Percentiles rank a stretch among this genome's conserved stretches.
Evolutionary conservation across 2,113 vertebrate genomes (phyloP).

Genomic region (Tachysurus fulvidraco): DNA sequence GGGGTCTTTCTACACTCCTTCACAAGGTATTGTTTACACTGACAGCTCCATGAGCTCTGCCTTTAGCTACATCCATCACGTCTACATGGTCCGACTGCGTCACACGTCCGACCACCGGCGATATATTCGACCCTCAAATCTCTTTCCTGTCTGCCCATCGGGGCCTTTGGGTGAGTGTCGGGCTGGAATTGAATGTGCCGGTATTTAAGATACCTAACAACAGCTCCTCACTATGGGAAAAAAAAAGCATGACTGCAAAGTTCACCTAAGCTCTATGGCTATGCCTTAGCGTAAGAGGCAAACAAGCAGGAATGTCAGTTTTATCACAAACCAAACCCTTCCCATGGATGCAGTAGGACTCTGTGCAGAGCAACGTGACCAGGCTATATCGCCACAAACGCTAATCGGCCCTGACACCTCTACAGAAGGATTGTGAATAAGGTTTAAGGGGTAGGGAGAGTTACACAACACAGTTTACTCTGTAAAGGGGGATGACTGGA

Average conservation of each 20-base stretch:
- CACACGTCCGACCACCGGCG: conserved; percentile 69
- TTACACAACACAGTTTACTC: conserved; percentile 31
- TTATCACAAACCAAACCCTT: conserved; percentile 14
- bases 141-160: conserved; percentile 68
- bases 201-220: background rate
- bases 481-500: conserved; percentile 3
- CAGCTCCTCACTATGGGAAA: background rate
- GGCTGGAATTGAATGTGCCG: background rate
- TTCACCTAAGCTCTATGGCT: background rate
- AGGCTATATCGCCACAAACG: background rate
- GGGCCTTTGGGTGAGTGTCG: conserved; percentile 51
- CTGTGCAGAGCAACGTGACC: background rate
- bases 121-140: conserved; percentile 65
- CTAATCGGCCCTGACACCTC: conserved; percentile 22
- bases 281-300: background rate
- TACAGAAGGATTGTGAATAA: conserved; percentile 13
- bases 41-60: conserved; percentile 70
- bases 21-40: conserved; percentile 68
- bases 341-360: background rate
- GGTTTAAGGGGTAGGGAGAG: background rate
- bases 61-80: conserved; percentile 57
- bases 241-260: background rate
- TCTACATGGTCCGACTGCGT: conserved; percentile 58
- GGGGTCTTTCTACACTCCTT: conserved; percentile 45
- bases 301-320: background rate